A percentile compares a stretch with the other conserved stretches of the same genome.
Evolutionary conservation across 1,140 invertebrate genomes (phyloP).

Genomic region (Nomia melanderi): DNA sequence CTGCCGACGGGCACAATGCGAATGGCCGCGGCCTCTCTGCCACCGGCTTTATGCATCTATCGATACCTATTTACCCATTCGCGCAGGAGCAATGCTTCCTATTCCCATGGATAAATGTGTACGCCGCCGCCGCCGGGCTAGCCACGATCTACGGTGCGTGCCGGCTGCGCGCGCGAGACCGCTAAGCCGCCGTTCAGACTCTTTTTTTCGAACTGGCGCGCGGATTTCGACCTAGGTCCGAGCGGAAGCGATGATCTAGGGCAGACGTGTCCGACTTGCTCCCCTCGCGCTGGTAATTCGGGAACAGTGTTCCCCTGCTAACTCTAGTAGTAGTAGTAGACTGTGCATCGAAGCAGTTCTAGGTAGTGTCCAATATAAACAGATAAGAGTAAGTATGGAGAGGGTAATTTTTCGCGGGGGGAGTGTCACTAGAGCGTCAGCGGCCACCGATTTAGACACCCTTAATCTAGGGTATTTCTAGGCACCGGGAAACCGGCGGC

Average conservation of each 20-base stretch:
- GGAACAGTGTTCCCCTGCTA: no score
- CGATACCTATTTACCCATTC: slow-evolving; percentile 67
- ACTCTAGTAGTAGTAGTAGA: no score
- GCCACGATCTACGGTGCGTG: slow-evolving; percentile 18
- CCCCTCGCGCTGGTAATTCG: no score
- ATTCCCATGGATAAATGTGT: slow-evolving; percentile 59
- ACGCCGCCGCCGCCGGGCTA: background rate
- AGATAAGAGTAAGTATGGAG: no score
- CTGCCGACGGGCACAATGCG: slow-evolving; percentile 67
- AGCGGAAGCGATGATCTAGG: background rate
- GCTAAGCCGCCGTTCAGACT: slow-evolving; percentile 22
- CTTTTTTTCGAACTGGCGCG: slow-evolving; percentile 6
- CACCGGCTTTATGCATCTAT: slow-evolving; percentile 64
- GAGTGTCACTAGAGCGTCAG: no score
- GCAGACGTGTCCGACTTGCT: no score
- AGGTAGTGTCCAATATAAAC: no score
- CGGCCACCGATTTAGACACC: no score
- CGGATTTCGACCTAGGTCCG: background rate
- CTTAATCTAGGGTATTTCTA: background rate
- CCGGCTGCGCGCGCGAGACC: slow-evolving; percentile 1
- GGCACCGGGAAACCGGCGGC: background rate
- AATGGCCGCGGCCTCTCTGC: slow-evolving; percentile 65
- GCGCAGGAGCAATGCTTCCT: slow-evolving; percentile 60
- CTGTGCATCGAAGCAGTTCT: no score
- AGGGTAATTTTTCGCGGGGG: no score